phyloP scores from a whole-genome alignment of 2,888 invertebrate species.

The Sesia bembeciformis region DNA sequence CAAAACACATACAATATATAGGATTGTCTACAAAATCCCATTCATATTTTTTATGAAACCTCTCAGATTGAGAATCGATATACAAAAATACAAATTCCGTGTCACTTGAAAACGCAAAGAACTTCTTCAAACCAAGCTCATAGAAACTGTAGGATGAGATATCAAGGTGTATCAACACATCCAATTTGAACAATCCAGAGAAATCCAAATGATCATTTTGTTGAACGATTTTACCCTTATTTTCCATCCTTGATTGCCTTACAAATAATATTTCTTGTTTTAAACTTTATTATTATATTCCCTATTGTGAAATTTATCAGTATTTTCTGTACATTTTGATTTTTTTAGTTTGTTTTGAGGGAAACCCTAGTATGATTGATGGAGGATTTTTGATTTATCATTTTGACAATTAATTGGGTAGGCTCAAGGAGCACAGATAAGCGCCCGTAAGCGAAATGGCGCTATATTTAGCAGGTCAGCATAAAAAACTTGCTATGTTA shows the following conservation, averaged over 20 bases:
- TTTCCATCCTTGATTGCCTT: background rate
- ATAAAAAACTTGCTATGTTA: too few relatives aligned
- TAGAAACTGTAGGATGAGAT: conserved; percentile 55
- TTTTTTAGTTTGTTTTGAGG: too few relatives aligned
- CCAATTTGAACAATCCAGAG: conserved; percentile 63
- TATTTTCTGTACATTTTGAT: too few relatives aligned
- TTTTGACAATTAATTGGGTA: too few relatives aligned
- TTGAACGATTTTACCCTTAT: conserved; percentile 9
- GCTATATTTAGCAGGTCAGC: too few relatives aligned
- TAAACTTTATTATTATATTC: too few relatives aligned
- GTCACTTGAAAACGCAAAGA: conserved; percentile 56
- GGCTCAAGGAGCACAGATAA: too few relatives aligned
- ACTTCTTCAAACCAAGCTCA: conserved; percentile 63
- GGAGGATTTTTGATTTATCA: too few relatives aligned
- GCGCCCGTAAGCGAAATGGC: too few relatives aligned
- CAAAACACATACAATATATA: conserved; percentile 85
- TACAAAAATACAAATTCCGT: conserved; percentile 56
- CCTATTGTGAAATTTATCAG: too few relatives aligned
- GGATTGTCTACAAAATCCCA: conserved; percentile 68
- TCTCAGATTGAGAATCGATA: conserved; percentile 47
- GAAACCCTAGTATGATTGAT: too few relatives aligned
- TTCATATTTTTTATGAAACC: conserved; percentile 52
- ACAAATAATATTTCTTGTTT: background rate
- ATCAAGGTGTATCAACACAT: conserved; percentile 56
- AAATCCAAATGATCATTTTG: conserved; percentile 53